phyloP scores from a whole-genome alignment of 2,888 invertebrate species.

The Thymelicus lineola region DNA sequence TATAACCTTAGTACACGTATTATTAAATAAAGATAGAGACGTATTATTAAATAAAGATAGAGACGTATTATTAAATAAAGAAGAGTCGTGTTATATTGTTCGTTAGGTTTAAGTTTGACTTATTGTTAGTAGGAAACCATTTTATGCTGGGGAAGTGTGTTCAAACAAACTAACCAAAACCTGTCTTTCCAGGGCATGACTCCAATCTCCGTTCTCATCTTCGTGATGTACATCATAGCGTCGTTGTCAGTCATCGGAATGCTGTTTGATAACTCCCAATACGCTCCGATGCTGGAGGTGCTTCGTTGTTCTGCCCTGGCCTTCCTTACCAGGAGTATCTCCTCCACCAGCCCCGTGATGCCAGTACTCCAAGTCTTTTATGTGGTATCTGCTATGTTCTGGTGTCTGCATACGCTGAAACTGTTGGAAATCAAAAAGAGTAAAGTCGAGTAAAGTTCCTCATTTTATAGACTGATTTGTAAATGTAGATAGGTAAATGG shows the following conservation, averaged over 20 bases:
- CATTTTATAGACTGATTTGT: slow-evolving; percentile 25
- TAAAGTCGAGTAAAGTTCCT: slow-evolving; percentile 53
- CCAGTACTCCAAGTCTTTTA: slow-evolving; percentile 84
- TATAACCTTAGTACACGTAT: too few species aligned
- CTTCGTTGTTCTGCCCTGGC: slow-evolving; percentile 87
- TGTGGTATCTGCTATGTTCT: slow-evolving; percentile 86
- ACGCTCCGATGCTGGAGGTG: slow-evolving; percentile 87
- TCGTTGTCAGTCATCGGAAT: slow-evolving; percentile 89
- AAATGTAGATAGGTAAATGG: neutral
- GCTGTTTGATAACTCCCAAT: slow-evolving; percentile 88
- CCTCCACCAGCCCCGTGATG: slow-evolving; percentile 67
- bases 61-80: too few species aligned
- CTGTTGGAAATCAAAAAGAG: slow-evolving; percentile 82
- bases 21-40: too few species aligned
- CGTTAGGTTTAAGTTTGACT: too few species aligned
- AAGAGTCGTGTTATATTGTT: too few species aligned
- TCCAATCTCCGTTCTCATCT: slow-evolving; percentile 83
- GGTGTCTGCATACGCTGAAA: slow-evolving; percentile 86
- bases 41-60: too few species aligned
- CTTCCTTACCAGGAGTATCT: slow-evolving; percentile 70
- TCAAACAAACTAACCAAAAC: neutral
- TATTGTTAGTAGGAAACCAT: too few species aligned
- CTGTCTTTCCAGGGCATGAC: slow-evolving; percentile 83
- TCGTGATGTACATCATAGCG: slow-evolving; percentile 87
- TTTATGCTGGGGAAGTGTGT: too few species aligned